Percentiles rank a stretch among this genome's conserved stretches.
These are phyloP conservation scores for Amphiprion percula DNA, from an alignment of 2,113 vertebrate species.

Conservation along the genomic window DNA sequence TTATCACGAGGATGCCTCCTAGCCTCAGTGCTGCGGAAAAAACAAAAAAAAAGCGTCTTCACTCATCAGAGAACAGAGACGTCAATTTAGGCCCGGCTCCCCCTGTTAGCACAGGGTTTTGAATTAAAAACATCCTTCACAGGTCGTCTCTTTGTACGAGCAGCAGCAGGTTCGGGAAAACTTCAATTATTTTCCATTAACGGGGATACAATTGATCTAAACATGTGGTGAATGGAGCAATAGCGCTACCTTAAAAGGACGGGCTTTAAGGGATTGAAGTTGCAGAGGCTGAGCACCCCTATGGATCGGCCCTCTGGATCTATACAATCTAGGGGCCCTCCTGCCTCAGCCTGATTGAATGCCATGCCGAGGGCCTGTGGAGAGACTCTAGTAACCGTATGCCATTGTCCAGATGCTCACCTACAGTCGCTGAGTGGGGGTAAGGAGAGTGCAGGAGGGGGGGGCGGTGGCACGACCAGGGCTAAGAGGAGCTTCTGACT, in stretches of 20 bases:
- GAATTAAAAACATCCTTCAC: slow-evolving; percentile 83
- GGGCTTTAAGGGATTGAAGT: slow-evolving; percentile 55
- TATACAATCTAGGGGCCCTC: slow-evolving; percentile 73
- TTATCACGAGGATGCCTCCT: slow-evolving; percentile 70
- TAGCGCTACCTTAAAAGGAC: slow-evolving; percentile 73
- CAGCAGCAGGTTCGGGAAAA: slow-evolving; percentile 65
- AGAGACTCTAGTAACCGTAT: slow-evolving; percentile 68
- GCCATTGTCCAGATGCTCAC: slow-evolving; percentile 82
- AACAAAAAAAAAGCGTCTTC: slow-evolving; percentile 15
- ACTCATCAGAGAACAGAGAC: slow-evolving; percentile 60
- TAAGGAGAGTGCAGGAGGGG: slow-evolving; percentile 43
- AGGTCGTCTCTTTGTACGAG: slow-evolving; percentile 68
- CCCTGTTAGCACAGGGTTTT: slow-evolving; percentile 52
- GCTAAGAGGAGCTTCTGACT: slow-evolving; percentile 32
- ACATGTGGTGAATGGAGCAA: slow-evolving; percentile 81
- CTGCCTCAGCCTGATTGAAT: slow-evolving; percentile 76
- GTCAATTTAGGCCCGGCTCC: slow-evolving; percentile 73
- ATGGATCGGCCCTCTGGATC: slow-evolving; percentile 77
- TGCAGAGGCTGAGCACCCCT: slow-evolving; percentile 66
- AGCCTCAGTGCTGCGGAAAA: slow-evolving; percentile 32
- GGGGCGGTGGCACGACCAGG: slow-evolving; percentile 21
- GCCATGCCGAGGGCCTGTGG: slow-evolving; percentile 70
- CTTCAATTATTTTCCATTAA: slow-evolving; percentile 84
- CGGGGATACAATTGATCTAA: slow-evolving; percentile 82
- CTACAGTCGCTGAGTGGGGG: slow-evolving; percentile 68